These are phyloP conservation scores for Psettodes erumei DNA, from an alignment of 2,113 vertebrate genomes.

Conservation along the genomic window DNA sequence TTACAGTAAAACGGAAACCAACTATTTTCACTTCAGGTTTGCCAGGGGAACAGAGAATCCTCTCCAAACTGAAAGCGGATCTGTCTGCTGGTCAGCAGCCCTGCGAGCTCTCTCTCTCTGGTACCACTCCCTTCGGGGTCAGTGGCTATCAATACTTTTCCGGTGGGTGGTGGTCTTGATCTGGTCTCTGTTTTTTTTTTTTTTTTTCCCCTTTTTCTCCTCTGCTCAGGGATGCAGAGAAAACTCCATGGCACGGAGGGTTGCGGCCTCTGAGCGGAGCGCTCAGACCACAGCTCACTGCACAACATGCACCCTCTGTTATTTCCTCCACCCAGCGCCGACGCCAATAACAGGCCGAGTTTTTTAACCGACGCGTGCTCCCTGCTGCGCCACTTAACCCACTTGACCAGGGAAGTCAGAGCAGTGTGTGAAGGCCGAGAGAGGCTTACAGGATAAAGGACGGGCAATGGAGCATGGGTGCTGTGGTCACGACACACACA, in stretches of 20 bases:
- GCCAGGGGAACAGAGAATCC: slow-evolving; percentile 23
- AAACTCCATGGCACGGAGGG: slow-evolving; percentile 39
- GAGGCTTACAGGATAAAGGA: slow-evolving; percentile 32
- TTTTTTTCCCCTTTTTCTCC: slow-evolving; percentile 25
- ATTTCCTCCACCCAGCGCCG: slow-evolving; percentile 52
- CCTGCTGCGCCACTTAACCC: slow-evolving; percentile 66
- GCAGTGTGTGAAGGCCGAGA: slow-evolving; percentile 12
- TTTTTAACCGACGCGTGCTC: slow-evolving; percentile 45
- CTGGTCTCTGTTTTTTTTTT: slow-evolving; percentile 26
- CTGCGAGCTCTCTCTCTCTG: slow-evolving; percentile 30
- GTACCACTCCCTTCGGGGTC: slow-evolving; percentile 62
- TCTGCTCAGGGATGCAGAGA: slow-evolving; percentile 66
- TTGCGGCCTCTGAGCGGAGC: slow-evolving; percentile 42
- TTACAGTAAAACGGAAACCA: slow-evolving; percentile 23
- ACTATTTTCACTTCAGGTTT: slow-evolving; percentile 35
- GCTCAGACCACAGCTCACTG: slow-evolving; percentile 58
- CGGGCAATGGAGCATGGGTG: slow-evolving; percentile 33
- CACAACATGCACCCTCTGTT: slow-evolving; percentile 60
- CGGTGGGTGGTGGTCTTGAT: slow-evolving; percentile 64
- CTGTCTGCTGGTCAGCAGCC: slow-evolving; percentile 37
- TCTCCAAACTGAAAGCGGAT: slow-evolving; percentile 39
- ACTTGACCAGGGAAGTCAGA: slow-evolving; percentile 58
- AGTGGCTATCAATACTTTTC: slow-evolving; percentile 51
- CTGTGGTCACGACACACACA: slow-evolving; percentile 25
- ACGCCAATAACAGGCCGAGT: slow-evolving; percentile 27